A percentile compares a stretch with the other conserved stretches of the same genome.
phyloP scores from a whole-genome alignment of 1,140 invertebrate species.

The Venustaconcha ellipsiformis region DNA sequence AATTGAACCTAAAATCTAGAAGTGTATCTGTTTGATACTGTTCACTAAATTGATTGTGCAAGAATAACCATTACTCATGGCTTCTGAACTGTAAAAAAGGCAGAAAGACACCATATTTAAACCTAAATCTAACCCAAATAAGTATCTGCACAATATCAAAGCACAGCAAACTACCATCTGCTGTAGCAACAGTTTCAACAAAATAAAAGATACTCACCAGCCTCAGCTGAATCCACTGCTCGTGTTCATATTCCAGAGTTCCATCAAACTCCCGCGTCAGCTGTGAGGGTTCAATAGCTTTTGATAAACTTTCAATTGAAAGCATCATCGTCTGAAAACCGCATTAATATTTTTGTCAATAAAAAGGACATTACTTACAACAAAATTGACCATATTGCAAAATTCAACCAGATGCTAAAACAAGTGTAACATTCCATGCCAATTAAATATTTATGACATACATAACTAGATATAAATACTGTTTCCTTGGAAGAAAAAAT shows the following conservation, averaged over 20 bases:
- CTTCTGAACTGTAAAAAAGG: too few species aligned
- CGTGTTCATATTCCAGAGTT: slow-evolving; percentile 92
- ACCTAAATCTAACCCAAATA: neutral
- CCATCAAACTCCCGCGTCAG: slow-evolving; percentile 95
- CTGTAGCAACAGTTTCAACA: neutral
- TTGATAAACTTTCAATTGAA: slow-evolving; percentile 91
- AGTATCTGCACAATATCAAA: neutral
- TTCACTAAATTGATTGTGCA: too few species aligned
- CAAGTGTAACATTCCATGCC: too few species aligned
- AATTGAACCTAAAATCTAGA: too few species aligned
- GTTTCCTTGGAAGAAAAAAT: too few species aligned
- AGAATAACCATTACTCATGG: too few species aligned
- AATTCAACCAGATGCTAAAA: too few species aligned
- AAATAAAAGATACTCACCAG: slow-evolving; percentile 72
- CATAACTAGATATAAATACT: too few species aligned
- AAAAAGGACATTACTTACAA: too few species aligned
- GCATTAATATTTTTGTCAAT: slow-evolving; percentile 10
- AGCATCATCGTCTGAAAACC: slow-evolving; percentile 92
- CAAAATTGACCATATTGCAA: too few species aligned
- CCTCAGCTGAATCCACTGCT: slow-evolving; percentile 95
- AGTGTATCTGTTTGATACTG: too few species aligned
- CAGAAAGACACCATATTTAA: neutral
- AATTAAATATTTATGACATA: too few species aligned
- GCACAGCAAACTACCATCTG: neutral
- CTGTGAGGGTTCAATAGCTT: slow-evolving; percentile 92